A percentile compares a stretch with the other conserved stretches of the same genome.
phyloP scores from a whole-genome alignment of 2,113 vertebrate genomes.

The Pygoscelis adeliae region DNA sequence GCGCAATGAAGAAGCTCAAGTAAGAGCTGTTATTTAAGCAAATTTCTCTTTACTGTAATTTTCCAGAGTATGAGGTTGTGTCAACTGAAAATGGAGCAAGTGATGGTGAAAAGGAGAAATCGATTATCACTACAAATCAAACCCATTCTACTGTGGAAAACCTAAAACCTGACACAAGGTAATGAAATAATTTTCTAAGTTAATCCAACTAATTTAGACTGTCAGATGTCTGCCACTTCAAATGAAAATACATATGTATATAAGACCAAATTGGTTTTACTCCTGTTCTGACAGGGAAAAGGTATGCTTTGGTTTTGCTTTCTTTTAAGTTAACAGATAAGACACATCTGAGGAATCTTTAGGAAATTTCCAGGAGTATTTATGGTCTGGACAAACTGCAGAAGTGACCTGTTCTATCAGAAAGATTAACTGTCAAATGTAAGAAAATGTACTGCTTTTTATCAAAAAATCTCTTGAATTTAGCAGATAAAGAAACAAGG shows the following conservation, averaged over 20 bases:
- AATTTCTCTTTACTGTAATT: not conserved
- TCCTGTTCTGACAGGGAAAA: not conserved
- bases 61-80: conserved; percentile 91
- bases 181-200: not conserved
- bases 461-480: not conserved
- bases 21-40: not conserved
- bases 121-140: conserved; percentile 90
- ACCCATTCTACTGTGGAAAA: conserved; percentile 96
- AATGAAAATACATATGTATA: not conserved
- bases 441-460: not conserved
- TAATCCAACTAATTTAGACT: not conserved
- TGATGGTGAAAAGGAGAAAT: conserved; percentile 81
- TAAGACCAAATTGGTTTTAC: not conserved
- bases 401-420: not conserved
- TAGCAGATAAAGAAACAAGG: not conserved
- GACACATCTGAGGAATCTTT: not conserved
- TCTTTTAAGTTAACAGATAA: not conserved
- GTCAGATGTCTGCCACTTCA: not conserved
- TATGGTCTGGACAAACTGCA: not conserved
- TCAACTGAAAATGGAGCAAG: conserved; percentile 85
- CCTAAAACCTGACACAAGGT: conserved; percentile 94
- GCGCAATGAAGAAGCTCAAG: not conserved
- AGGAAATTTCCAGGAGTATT: not conserved
- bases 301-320: not conserved
- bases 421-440: not conserved